Conservation (phyloP, 2,113 vertebrate genomes). For the Ammodytes marinus region DNA sequence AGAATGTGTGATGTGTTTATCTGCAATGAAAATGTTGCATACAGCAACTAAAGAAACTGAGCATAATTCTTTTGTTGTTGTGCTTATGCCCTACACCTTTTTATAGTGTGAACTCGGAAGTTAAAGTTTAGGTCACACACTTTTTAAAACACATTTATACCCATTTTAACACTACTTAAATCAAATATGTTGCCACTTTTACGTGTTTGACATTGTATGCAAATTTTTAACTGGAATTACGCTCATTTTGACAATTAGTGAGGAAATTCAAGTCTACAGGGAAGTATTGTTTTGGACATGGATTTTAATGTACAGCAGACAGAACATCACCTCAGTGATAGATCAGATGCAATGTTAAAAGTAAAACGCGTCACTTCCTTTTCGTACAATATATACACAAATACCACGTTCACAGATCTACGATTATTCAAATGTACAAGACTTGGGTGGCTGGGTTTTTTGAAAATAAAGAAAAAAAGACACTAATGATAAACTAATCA, state of each 20-base stretch:
- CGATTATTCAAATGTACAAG: background rate
- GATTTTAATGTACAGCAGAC: conserved; percentile 21
- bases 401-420: background rate
- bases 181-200: too few relatives aligned
- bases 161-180: too few relatives aligned
- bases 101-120: background rate
- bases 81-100: background rate
- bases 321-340: background rate
- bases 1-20: too few relatives aligned
- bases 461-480: background rate
- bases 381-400: background rate
- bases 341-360: background rate
- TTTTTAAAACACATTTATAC: too few relatives aligned
- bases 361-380: background rate
- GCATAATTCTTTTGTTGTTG: background rate
- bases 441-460: background rate
- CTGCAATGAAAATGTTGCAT: too few relatives aligned
- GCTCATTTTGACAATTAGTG: background rate
- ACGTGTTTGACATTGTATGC: background rate
- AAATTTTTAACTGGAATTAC: background rate
- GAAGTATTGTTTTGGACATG: background rate
- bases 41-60: background rate
- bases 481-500: background rate
- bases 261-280: background rate
- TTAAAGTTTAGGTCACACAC: background rate